These are phyloP conservation scores for Erynnis tages DNA, from an alignment of 2,888 invertebrate genomes.

Conservation along the genomic window DNA sequence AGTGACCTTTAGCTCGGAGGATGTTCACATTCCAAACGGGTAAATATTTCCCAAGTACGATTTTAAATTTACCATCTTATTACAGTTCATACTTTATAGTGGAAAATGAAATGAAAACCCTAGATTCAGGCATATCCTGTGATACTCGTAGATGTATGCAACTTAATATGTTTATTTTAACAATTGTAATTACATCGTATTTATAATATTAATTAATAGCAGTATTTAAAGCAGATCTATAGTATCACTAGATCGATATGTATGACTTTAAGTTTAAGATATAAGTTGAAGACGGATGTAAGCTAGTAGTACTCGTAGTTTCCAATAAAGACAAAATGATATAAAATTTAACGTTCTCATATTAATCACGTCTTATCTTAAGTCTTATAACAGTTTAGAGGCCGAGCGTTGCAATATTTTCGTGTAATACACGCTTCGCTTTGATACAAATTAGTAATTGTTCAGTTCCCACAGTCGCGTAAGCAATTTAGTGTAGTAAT, in stretches of 20 bases:
- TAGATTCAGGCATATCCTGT: no score
- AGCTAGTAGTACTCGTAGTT: no score
- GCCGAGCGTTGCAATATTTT: constrained; percentile 29
- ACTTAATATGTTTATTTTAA: no score
- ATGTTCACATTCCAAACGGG: constrained; percentile 70
- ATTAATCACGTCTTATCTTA: neutral
- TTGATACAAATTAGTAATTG: constrained; percentile 28
- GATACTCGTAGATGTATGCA: no score
- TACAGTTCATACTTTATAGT: neutral
- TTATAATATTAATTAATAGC: no score
- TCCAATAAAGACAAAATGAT: no score
- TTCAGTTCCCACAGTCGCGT: constrained; percentile 37
- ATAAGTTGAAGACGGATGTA: no score
- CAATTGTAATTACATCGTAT: no score
- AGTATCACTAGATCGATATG: no score
- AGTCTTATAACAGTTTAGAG: constrained; percentile 24
- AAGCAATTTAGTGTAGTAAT: constrained; percentile 36
- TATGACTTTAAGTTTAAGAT: no score
- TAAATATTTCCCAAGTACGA: constrained; percentile 57
- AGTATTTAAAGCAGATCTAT: no score
- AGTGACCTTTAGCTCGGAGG: constrained; percentile 64
- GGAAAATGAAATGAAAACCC: no score
- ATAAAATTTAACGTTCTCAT: constrained; percentile 14
- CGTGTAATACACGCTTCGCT: constrained; percentile 24
- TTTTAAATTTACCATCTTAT: constrained; percentile 33